Percentiles rank a stretch among this genome's conserved stretches.
Evolutionary conservation across 2,797 vertebrate genomes (phyloP).

Genomic region (Bovichtus variegatus): DNA sequence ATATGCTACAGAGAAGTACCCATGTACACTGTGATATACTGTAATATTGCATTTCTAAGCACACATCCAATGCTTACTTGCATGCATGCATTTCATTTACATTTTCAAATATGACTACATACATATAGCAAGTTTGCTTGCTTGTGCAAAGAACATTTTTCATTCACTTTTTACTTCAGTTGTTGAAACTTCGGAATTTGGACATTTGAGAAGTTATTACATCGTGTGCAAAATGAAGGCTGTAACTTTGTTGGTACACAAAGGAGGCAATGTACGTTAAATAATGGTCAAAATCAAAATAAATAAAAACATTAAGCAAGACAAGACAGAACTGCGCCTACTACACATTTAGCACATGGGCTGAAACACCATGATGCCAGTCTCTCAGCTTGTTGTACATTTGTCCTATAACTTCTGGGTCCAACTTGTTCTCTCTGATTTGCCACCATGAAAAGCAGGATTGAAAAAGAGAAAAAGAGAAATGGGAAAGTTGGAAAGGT

Average conservation of each 20-base stretch:
- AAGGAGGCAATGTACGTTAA: neutral
- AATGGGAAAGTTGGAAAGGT: slow-evolving; percentile 33
- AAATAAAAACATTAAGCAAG: slow-evolving; percentile 29
- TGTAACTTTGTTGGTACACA: neutral
- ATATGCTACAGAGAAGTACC: neutral
- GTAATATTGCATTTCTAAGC: neutral
- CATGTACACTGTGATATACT: slow-evolving; percentile 10
- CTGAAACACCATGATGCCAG: slow-evolving; percentile 97
- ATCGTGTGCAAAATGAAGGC: neutral
- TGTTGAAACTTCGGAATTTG: neutral
- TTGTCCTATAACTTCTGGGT: slow-evolving; percentile 92
- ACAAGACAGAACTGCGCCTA: slow-evolving; percentile 69
- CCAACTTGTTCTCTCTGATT: slow-evolving; percentile 92
- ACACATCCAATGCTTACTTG: slow-evolving; percentile 1
- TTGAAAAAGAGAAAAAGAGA: slow-evolving; percentile 51
- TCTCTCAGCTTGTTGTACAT: slow-evolving; percentile 98
- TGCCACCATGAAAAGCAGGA: slow-evolving; percentile 16
- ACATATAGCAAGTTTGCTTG: slow-evolving; percentile 13
- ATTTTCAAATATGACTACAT: slow-evolving; percentile 20
- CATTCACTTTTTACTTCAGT: neutral
- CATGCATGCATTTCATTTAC: slow-evolving; percentile 37
- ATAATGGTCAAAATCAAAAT: slow-evolving; percentile 25
- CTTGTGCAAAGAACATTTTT: neutral
- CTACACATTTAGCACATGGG: slow-evolving; percentile 94
- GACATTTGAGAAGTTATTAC: neutral